Evolutionary conservation across 2,888 invertebrate genomes (phyloP), one percentile per base, ranked within the genome.

Genomic region (Trichacis sp.): DNA sequence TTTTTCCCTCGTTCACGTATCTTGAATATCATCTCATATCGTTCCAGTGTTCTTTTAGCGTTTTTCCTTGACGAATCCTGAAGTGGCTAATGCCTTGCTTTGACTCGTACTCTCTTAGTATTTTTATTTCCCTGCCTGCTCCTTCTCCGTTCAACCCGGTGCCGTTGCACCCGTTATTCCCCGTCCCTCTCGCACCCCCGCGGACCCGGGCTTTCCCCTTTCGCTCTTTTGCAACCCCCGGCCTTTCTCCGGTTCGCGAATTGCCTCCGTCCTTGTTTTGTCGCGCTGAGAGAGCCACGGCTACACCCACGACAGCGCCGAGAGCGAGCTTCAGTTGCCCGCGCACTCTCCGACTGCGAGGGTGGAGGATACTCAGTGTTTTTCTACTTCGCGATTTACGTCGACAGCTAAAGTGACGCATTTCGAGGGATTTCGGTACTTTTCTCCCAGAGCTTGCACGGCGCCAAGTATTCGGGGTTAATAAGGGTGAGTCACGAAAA

Each of bases 291-390:
- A 66, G 53, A 64, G 65, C 65, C 73, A 68, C 73, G 74, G 78
- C 79, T 80, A 77, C 82, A 79, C 81, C 80, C 81, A 76, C 76
- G 68, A 70, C 60, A 59, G 57, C 69, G 54, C 64, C 64, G 53
- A 71, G 69, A 24, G 64, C 66, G 67, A 69, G 71, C 68, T 70
- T 79, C 78, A 83, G 83, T 83, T 77, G 81, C 76, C 72, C 82
- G 80, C 82, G 83, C 81, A 78, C 80, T 79, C 77, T 82, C 80
- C 75, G 63, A 77, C 77, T 69, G 79, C 67, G 77, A 82, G 83
- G 81, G 77, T 79, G 71, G 70, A 77, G 64, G 57, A 48, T 54
- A 51, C 51, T 46, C 47, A 59, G 42, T 51, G 47, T 55, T 63
- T 63, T 63, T 63, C 57, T 63, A 63, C 63, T 63, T 36, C 11